Base-by-base conservation (phyloP, 2,797 vertebrate genomes). In the Sebastes miniatus region DNA sequence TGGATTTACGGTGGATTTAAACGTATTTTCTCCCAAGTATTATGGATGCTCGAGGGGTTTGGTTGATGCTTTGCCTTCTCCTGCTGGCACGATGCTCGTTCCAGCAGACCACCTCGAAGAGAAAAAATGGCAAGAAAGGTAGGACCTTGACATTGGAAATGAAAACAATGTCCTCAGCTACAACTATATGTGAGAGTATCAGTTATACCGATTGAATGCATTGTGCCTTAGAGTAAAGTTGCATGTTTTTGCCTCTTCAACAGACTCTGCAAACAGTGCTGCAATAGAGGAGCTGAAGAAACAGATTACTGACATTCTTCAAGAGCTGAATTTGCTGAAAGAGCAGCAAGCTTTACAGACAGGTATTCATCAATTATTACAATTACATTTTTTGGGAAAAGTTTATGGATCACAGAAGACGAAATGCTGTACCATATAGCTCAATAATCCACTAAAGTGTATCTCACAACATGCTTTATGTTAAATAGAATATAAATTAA, bases 331-430 rank as follows among this genome's bases (percentile, higher is more conserved):
- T 39, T 70, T 97, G 52, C 65, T 99, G 88, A 99, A 99, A 91
- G 97, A 99, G 90, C 96, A 97, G 58, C 97, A 99, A 88, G 97
- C 98, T 2, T 93, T 99, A 76, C 98, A 99, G 84, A 96, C 97
- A 81, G 96, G 98, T 99, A 95, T 13, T 57, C 3, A 61, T 16
- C 13, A 47, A 82, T 39, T 39, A 39, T 39, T 43, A 43, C 39
- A 43, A 43, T 43, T 43, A 14, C 5, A 43, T 43, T 27, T 27
- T 22, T 32, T 32, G 1, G 8, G 13, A 9, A 66, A 68, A 22
- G 10, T 25, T 25, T 52, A 50, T 10, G 10, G 16, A 25, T 76
- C 14, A 50, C 13, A 50, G 4, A 3, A 71, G 14, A 68, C 0
- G 4, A 7, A 32, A 59, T 61, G 27, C 20, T 29, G 16, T 31